Evolutionary conservation across 30 jellyfish, hydroid and myxozoan genomes (phyloP).

Genomic region (Aurelia coerulea): DNA sequence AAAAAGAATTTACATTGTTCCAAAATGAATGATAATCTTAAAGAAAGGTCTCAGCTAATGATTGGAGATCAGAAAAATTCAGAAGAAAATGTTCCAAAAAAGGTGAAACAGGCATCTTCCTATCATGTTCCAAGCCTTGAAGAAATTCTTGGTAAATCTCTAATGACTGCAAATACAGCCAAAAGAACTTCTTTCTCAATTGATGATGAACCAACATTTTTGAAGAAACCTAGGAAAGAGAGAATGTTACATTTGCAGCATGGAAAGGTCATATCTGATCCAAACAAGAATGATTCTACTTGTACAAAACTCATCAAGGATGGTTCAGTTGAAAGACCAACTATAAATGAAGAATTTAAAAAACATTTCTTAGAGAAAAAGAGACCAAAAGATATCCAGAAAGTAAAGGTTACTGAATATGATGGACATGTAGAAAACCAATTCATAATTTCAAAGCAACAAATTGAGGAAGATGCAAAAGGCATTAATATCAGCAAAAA

Average conservation of each 20-base stretch:
- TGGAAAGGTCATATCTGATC: not conserved
- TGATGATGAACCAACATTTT: constrained; percentile 4
- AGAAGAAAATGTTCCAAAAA: too few relatives aligned
- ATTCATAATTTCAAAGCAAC: not conserved
- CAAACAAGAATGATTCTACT: not conserved
- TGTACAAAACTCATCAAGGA: not conserved
- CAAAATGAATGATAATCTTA: too few relatives aligned
- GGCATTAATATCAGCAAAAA: not conserved
- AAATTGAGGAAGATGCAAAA: not conserved
- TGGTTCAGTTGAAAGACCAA: not conserved
- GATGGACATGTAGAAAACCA: not conserved
- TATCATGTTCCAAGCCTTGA: not conserved
- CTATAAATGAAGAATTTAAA: not conserved
- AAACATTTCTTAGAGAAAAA: not conserved
- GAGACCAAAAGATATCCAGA: not conserved
- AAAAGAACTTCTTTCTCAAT: not conserved
- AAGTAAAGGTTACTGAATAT: not conserved
- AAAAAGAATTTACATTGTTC: too few relatives aligned
- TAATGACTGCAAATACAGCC: not conserved
- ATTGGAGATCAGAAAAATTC: too few relatives aligned
- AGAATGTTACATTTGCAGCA: not conserved
- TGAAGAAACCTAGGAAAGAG: not conserved
- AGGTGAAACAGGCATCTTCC: not conserved
- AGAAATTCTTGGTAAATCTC: not conserved
- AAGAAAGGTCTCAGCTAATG: too few relatives aligned